Base-by-base conservation (phyloP, 2,113 vertebrate genomes). In the Ellobius talpinus region DNA sequence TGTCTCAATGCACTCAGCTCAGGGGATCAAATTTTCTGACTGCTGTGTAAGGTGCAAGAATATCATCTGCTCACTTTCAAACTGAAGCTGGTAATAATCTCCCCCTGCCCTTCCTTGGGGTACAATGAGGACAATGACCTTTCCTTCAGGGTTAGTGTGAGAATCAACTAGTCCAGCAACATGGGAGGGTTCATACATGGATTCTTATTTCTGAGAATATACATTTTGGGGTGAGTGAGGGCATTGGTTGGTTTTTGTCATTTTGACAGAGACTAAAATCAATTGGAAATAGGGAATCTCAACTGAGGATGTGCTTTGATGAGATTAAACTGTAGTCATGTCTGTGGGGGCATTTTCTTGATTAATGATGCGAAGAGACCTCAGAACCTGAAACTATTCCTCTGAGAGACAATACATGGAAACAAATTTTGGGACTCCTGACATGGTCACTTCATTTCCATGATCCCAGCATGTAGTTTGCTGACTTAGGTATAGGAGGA, bases 221-320 rank as follows among this genome's bases (percentile, higher is more conserved):
- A 9, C 23, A 23, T 24, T 12, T 24, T 12, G 9, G 17, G 36
- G 16, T n/a, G 17, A 19, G 72, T 10, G n/a, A 73, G 72, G 1
- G 19, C 19, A 73, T 11, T 24, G 72, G 19, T 42, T 73, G 4
- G 7, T 73, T 42, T 42, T 42, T 73, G 3, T 39, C 7, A 24
- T 73, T 8, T 39, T 42, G n/a, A 9, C 3, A 1, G 10, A 21
- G 36, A 21, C 68, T 19, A 21, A 73, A 21, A 7, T 21, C 7
- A 73, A 3, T 21, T 23, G n/a, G 70, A 9, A 39, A 73, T 0
- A 10, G 0, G 17, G 17, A 21, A 21, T 3, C 17, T 73, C n/a
- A 39, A 2, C 36, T 39, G 7, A 39, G 7, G 7, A 23, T 36
- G 19, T 23, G 8, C 16, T 23, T 73, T n/a, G 36, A 39, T 39